These are phyloP conservation scores for Trimorus sp. DNA, from an alignment of 2,888 invertebrate genomes.

Conservation along the genomic window DNA sequence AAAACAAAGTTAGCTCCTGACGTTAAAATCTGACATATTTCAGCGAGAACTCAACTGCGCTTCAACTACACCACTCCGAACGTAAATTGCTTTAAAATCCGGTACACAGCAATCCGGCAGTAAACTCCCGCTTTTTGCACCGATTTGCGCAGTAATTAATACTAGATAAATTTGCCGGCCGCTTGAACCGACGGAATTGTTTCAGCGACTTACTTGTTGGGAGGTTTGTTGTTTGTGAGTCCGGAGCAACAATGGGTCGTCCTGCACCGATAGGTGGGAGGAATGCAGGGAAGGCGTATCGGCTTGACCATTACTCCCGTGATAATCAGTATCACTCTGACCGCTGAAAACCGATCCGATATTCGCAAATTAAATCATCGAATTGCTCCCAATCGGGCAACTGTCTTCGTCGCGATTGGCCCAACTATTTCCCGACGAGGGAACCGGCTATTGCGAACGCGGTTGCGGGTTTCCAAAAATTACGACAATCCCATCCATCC, in stretches of 20 bases:
- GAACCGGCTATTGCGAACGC: too few species aligned
- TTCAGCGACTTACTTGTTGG: slow-evolving; percentile 82
- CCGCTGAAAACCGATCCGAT: slow-evolving; percentile 75
- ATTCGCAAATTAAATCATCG: slow-evolving; percentile 12
- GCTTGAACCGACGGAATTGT: neutral
- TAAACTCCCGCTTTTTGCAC: too few species aligned
- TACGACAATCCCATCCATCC: neutral
- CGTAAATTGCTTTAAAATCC: too few species aligned
- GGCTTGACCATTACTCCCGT: slow-evolving; percentile 86
- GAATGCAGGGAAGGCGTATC: slow-evolving; percentile 85
- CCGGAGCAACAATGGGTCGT: slow-evolving; percentile 83
- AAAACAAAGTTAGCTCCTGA: too few species aligned
- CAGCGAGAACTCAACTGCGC: too few species aligned
- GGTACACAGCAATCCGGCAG: too few species aligned
- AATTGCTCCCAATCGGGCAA: neutral
- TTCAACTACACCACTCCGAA: too few species aligned
- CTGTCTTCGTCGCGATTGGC: too few species aligned
- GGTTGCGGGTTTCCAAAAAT: neutral
- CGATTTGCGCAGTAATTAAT: slow-evolving; percentile 11
- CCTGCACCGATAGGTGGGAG: slow-evolving; percentile 82
- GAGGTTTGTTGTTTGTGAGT: slow-evolving; percentile 87
- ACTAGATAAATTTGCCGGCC: neutral
- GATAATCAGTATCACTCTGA: slow-evolving; percentile 82
- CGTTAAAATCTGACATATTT: too few species aligned
- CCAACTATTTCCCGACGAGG: too few species aligned